Evolutionary conservation across 2,888 invertebrate genomes (phyloP), one percentile per base, ranked within the genome.

Genomic region (Nebria brevicollis): DNA sequence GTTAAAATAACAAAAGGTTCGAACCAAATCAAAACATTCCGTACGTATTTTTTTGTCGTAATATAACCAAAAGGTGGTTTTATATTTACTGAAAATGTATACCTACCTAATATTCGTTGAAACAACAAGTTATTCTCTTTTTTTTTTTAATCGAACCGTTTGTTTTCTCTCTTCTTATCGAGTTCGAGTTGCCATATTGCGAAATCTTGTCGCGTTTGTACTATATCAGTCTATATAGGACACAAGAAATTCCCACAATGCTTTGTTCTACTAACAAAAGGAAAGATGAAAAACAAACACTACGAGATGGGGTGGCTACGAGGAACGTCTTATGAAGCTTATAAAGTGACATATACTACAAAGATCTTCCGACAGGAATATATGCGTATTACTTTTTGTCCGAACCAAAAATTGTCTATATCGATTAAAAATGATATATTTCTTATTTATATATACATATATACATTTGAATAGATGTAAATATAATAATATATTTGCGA

Each of bases 211-310:
- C 54, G 54, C 54, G 54, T 54, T 54, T 54, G 6, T 54, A 54
- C 54, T 13, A 54, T 54, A 54, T 54, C 54, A 54, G 54, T 54
- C 54, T 34, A 34, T 34, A 34, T 34, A 34, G 34, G 34, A 34
- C 54, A 2, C 54, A 13, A 54, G 54, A 54, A 54, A 54, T 54
- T 54, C 54, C 54, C 54, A 54, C 54, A 54, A 54, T 54, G 54
- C 54, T 54, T 54, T 54, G 54, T 54, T 54, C 54, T 54, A 54
- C 54, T 54, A 54, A 54, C 54, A 54, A 54, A 54, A 54, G 54
- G 54, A 54, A 54, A 13, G 54, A 54, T 54, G 54, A 54, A 54
- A 54, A 54, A 54, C 54, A 54, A 54, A 54, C 54, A 54, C 13
- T 13, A 13, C 54, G 54, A 8, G 54, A 13, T 54, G 54, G 54